phyloP scores from a whole-genome alignment of 2,797 vertebrate species.

The Notoglanidium macrostoma region DNA sequence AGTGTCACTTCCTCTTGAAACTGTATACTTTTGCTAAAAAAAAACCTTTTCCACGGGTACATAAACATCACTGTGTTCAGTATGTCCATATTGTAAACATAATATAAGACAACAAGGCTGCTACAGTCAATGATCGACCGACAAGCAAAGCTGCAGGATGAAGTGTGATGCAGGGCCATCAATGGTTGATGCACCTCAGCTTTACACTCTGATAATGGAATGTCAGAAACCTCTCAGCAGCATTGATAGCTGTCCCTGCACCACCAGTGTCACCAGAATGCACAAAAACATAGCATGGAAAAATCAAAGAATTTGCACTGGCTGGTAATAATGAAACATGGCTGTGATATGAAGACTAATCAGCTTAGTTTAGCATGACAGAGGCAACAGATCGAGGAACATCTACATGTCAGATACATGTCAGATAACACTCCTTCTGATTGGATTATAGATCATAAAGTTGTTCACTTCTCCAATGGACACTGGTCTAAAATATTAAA shows the following conservation, averaged over 20 bases:
- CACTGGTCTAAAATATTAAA: no score
- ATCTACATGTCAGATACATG: neutral
- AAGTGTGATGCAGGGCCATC: constrained; percentile 3
- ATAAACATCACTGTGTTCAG: neutral
- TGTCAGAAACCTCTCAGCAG: constrained; percentile 15
- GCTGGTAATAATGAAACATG: neutral
- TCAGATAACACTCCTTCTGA: neutral
- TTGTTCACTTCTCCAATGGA: neutral
- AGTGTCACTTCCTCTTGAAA: neutral
- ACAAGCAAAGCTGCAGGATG: neutral
- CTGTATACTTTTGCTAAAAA: neutral
- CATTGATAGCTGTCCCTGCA: neutral
- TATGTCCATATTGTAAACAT: neutral
- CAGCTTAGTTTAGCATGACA: constrained; percentile 1
- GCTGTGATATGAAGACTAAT: neutral
- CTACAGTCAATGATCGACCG: neutral
- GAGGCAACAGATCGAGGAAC: neutral
- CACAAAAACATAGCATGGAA: neutral
- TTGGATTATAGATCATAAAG: neutral
- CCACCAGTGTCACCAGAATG: neutral
- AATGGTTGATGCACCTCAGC: neutral
- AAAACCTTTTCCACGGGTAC: no score
- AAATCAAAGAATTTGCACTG: neutral
- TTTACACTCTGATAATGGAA: constrained; percentile 18
- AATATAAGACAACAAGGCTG: neutral